Conservation (phyloP, 2,113 vertebrate genomes). For the Hippocampus mohnikei region DNA sequence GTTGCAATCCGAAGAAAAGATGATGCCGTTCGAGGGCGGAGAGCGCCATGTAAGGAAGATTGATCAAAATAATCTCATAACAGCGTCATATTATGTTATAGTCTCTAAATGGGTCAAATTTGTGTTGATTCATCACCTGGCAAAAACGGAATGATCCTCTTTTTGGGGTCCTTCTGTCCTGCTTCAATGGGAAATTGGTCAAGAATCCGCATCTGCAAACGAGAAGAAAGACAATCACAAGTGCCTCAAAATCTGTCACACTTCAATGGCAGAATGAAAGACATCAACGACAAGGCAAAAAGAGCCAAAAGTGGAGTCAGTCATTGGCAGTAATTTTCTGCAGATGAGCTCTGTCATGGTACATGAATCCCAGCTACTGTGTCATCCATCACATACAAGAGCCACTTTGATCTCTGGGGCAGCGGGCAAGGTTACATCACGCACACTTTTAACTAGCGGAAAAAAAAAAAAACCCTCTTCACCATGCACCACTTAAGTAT, state of each 20-base stretch:
- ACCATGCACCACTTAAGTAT: slow-evolving; percentile 24
- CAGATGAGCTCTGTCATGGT: slow-evolving; percentile 19
- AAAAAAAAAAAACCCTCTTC: slow-evolving; percentile 5
- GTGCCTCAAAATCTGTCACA: neutral
- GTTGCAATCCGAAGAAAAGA: neutral
- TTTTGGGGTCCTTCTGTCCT: slow-evolving; percentile 94
- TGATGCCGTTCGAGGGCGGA: too few species aligned
- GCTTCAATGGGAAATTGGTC: slow-evolving; percentile 95
- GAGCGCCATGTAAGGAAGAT: too few species aligned
- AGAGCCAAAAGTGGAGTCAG: neutral
- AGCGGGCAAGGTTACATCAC: slow-evolving; percentile 40
- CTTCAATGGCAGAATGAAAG: neutral
- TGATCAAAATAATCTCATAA: too few species aligned
- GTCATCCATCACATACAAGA: slow-evolving; percentile 20
- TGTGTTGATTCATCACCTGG: slow-evolving; percentile 77
- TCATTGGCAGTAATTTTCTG: neutral
- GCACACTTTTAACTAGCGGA: slow-evolving; percentile 2
- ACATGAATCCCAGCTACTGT: slow-evolving; percentile 37
- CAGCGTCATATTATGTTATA: neutral
- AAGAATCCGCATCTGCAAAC: slow-evolving; percentile 89
- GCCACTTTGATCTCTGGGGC: slow-evolving; percentile 41
- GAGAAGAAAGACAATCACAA: neutral
- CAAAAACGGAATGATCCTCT: slow-evolving; percentile 94
- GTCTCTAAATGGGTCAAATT: neutral
- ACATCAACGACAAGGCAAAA: too few species aligned